phyloP scores from a whole-genome alignment of 2,888 invertebrate species.

The Ornithoptera alexandrae region DNA sequence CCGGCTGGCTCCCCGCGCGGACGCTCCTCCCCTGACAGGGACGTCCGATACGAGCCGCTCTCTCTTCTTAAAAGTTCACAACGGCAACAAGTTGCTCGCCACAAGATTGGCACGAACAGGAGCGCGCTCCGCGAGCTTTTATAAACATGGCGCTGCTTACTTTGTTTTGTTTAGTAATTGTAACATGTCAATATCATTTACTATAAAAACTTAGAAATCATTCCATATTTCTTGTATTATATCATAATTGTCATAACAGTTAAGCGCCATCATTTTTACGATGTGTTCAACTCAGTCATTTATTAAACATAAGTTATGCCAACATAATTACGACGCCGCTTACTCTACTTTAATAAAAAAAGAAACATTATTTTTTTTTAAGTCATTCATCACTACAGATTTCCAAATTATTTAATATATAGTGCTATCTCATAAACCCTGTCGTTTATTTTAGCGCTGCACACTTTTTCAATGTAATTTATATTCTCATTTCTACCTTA shows the following conservation, averaged over 20 bases:
- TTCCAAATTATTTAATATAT: too few relatives aligned
- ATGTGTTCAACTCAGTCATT: neutral
- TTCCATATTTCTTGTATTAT: neutral
- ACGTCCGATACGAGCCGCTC: conserved; percentile 58
- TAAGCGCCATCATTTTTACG: neutral
- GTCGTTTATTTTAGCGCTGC: too few relatives aligned
- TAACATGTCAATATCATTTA: conserved; percentile 63
- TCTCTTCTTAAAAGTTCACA: conserved; percentile 69
- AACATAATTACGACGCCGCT: neutral
- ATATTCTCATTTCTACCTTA: too few relatives aligned
- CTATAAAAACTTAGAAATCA: neutral
- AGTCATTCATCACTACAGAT: too few relatives aligned
- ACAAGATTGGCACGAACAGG: conserved; percentile 79
- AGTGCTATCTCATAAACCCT: too few relatives aligned
- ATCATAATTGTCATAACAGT: neutral
- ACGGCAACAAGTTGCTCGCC: conserved; percentile 78
- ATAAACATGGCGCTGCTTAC: conserved; percentile 76
- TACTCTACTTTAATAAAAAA: neutral
- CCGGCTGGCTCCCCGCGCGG: conserved; percentile 69
- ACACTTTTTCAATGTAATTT: too few relatives aligned
- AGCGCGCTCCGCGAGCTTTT: conserved; percentile 78
- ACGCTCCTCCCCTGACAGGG: conserved; percentile 75
- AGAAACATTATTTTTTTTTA: too few relatives aligned
- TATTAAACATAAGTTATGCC: neutral
- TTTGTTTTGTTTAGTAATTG: conserved; percentile 75